phyloP scores from a whole-genome alignment of 2,888 invertebrate species.

The Amorpha juglandis region DNA sequence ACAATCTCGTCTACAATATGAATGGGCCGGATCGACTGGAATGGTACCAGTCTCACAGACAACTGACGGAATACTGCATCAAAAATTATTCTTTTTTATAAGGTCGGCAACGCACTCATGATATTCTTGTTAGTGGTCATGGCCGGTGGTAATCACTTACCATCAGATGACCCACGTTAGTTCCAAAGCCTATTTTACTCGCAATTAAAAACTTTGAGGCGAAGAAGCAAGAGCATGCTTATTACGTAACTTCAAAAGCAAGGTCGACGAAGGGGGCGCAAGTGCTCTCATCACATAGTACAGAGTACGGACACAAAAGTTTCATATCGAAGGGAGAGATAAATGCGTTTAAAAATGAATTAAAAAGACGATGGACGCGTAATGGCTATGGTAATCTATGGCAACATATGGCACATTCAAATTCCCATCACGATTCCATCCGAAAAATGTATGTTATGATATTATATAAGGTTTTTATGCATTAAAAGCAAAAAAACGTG shows the following conservation, averaged over 20 bases:
- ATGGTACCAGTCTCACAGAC: too few relatives aligned
- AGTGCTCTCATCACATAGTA: not conserved
- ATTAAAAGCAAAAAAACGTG: not conserved
- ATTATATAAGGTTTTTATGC: not conserved
- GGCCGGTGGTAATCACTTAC: too few relatives aligned
- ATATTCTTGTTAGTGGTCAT: too few relatives aligned
- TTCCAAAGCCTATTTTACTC: not conserved
- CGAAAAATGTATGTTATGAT: not conserved
- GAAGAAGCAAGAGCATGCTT: not conserved
- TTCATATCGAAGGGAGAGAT: not conserved
- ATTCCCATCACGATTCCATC: not conserved
- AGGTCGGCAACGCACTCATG: too few relatives aligned
- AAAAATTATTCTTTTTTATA: too few relatives aligned
- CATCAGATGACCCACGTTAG: not conserved
- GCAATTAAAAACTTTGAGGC: not conserved
- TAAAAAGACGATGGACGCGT: slow-evolving; percentile 12
- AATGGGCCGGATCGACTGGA: too few relatives aligned
- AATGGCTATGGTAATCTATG: not conserved
- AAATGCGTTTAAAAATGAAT: slow-evolving; percentile 18
- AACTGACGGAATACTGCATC: too few relatives aligned
- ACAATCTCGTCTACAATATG: too few relatives aligned
- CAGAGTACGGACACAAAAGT: not conserved
- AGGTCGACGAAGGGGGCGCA: slow-evolving; percentile 5
- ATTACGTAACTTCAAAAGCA: slow-evolving; percentile 8
- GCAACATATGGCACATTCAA: slow-evolving; percentile 1